Evolutionary conservation across 2,797 vertebrate species (phyloP).

Genomic region (Syncerus caffer): DNA sequence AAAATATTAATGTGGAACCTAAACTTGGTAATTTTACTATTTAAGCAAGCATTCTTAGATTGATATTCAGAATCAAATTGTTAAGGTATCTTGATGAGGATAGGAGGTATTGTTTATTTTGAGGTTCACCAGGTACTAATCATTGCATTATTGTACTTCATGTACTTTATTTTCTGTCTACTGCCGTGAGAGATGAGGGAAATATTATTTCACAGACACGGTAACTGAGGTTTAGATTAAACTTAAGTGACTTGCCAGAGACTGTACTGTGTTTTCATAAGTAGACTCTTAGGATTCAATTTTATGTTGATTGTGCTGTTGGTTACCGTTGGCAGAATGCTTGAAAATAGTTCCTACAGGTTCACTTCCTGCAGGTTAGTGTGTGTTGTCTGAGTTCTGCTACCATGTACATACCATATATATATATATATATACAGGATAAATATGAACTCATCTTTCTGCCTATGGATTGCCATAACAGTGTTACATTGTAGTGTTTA

Average conservation of each 20-base stretch:
- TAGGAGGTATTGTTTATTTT: neutral
- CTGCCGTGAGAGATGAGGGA: neutral
- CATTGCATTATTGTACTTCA: neutral
- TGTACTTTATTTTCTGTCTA: neutral
- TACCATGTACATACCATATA: neutral
- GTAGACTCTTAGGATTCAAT: neutral
- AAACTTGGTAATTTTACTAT: constrained; percentile 20
- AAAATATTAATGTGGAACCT: neutral
- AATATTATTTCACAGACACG: neutral
- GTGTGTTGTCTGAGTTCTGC: neutral
- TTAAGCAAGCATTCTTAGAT: neutral
- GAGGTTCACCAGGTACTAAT: neutral
- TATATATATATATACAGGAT: neutral
- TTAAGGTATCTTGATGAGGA: neutral
- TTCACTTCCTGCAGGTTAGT: neutral
- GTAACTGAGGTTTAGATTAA: constrained; percentile 12
- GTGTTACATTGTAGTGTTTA: neutral
- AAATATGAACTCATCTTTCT: neutral
- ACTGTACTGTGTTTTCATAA: neutral
- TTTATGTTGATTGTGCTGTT: constrained; percentile 21
- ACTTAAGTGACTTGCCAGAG: constrained; percentile 8
- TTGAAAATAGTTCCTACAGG: constrained; percentile 17
- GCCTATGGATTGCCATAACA: neutral
- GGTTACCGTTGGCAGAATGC: neutral
- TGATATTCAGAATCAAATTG: constrained; percentile 36